Evolutionary conservation across 2,888 invertebrate species (phyloP), one percentile per base, ranked within the genome.

Genomic region (Notocelia uddmanniana): DNA sequence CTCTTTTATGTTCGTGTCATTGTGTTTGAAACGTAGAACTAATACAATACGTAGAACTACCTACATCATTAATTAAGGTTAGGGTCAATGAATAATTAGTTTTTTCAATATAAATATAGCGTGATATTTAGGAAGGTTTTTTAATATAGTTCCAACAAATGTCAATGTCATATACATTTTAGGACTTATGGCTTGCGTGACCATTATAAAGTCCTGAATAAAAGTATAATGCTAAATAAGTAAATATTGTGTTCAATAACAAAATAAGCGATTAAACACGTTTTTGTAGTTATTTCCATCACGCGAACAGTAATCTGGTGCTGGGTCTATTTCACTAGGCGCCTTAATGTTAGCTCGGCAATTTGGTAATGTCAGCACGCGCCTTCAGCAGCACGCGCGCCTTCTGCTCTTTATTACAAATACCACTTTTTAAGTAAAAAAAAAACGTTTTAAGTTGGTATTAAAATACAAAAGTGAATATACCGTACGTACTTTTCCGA

Each of bases 1-100:
- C 81, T 77, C 74, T 74, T 73, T 59, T 59, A 54, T 63, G 73
- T 72, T 41, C 60, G 21, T 34, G 50, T 3, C 23, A 23, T 68
- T 52, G 52, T 68, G 68, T 52, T 68, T 41, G 59, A 60, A 68
- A 60, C 59, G 13, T 57, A 15, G 23, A n/a, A 45, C 8, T 6
- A n/a, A n/a, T 45, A 6, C 45, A 45, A 45, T 26, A 31, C 45
- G 37, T 59, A 58, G 0, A 11, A 2, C 37, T 45, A 48, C 41
- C 21, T 23, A 52, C 18, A 21, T 54, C 21, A 68, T 68, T 54
- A 54, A 54, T n/a, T 54, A 64, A n/a, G 64, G 21, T 52, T n/a
- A 21, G 11, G 45, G 21, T 37, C 11, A 60, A 37, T 10, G 8
- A 41, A 60, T 21, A 60, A 11, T 57, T 34, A 18, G 1, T 18